A percentile compares a stretch with the other conserved stretches of the same genome.
Conservation (phyloP, 2,113 vertebrate species). For the Oncorhynchus clarkii region DNA sequence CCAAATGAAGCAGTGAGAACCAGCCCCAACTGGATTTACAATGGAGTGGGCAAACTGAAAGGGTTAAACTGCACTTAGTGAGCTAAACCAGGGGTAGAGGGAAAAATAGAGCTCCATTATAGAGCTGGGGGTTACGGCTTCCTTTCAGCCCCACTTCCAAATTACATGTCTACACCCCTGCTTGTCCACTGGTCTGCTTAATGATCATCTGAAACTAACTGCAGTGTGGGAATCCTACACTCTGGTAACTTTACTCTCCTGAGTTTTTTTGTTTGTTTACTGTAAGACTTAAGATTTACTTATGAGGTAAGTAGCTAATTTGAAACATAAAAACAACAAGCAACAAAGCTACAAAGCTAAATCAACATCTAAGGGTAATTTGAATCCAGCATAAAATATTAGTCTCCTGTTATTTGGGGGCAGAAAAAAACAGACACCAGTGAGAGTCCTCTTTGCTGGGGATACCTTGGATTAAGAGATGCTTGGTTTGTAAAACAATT, state of each 20-base stretch:
- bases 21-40: conserved; percentile 68
- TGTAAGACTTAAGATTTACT: too few relatives aligned
- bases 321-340: conserved; percentile 30
- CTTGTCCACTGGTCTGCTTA: conserved; percentile 61
- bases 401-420: not conserved
- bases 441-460: not conserved
- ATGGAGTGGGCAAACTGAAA: conserved; percentile 78
- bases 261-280: too few relatives aligned
- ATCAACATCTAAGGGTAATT: conserved; percentile 7
- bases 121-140: conserved; percentile 71
- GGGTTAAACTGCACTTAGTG: conserved; percentile 67
- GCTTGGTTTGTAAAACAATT: too few relatives aligned
- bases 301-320: conserved; percentile 53
- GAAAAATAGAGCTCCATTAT: conserved; percentile 75
- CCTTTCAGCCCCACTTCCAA: conserved; percentile 67
- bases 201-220: conserved; percentile 59
- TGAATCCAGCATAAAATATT: conserved; percentile 6
- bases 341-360: not conserved
- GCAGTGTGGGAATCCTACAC: conserved; percentile 28
- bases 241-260: not conserved
- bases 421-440: not conserved
- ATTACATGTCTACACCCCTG: conserved; percentile 72
- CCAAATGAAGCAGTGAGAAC: conserved; percentile 48
- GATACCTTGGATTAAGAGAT: not conserved
- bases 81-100: conserved; percentile 65